Evolutionary conservation across 2,797 vertebrate species (phyloP).

Genomic region (Paguma larvata): DNA sequence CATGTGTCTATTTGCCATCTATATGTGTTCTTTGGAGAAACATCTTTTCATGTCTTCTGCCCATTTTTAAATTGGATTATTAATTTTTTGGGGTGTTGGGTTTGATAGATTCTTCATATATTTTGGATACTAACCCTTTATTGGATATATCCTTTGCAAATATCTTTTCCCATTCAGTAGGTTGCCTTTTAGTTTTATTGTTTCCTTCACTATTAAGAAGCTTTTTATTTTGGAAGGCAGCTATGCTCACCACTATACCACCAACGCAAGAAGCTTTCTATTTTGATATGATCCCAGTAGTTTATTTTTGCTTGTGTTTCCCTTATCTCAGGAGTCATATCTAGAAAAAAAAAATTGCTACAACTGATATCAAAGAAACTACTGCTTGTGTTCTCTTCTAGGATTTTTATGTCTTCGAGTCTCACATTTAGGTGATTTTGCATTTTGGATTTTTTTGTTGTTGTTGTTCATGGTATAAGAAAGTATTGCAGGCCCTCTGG

Average conservation of each 20-base stretch:
- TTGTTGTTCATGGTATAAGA: no score
- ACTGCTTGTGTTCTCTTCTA: no score
- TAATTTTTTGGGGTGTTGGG: neutral
- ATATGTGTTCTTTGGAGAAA: neutral
- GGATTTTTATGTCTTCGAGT: no score
- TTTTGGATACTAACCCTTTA: neutral
- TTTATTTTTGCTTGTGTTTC: no score
- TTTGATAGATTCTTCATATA: neutral
- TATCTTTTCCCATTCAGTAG: neutral
- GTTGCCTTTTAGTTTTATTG: neutral
- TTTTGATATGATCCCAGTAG: no score
- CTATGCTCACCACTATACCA: conserved; percentile 89
- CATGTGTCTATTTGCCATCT: neutral
- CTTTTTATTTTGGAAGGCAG: conserved; percentile 85
- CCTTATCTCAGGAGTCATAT: no score
- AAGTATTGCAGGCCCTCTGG: no score
- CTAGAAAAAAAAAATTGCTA: no score
- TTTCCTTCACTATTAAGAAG: no score
- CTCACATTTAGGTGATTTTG: no score
- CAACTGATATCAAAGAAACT: no score
- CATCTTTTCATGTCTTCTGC: neutral
- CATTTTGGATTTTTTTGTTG: no score
- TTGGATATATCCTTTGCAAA: neutral
- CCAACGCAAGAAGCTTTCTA: conserved; percentile 65
- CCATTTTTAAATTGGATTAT: neutral